phyloP scores from a whole-genome alignment of 2,888 invertebrate species.

The Drosophila eohydei region DNA sequence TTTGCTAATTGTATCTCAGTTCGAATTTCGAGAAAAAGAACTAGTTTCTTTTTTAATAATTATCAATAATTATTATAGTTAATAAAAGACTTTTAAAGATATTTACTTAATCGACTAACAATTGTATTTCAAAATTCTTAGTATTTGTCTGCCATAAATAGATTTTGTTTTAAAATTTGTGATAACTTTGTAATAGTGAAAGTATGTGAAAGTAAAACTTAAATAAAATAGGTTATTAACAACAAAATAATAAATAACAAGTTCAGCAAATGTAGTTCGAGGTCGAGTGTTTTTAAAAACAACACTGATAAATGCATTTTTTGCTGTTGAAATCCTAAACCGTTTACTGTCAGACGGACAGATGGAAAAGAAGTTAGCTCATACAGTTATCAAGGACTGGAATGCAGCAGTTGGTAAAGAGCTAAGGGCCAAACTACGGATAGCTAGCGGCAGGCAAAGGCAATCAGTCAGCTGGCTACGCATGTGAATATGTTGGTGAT shows the following conservation, averaged over 20 bases:
- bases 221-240: too few species aligned
- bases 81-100: too few species aligned
- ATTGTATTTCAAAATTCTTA: too few species aligned
- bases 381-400: slow-evolving; percentile 18
- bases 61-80: too few species aligned
- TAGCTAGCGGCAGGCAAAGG: slow-evolving; percentile 56
- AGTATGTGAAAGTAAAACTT: too few species aligned
- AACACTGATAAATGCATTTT: not conserved
- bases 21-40: not conserved
- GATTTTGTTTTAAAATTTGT: too few species aligned
- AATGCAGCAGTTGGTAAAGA: slow-evolving; percentile 24
- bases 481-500: slow-evolving; percentile 52
- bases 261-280: not conserved
- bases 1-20: not conserved
- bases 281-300: not conserved
- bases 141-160: too few species aligned
- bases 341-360: not conserved
- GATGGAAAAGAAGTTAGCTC: slow-evolving; percentile 4
- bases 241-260: not conserved
- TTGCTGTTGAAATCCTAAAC: not conserved
- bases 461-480: slow-evolving; percentile 69
- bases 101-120: too few species aligned
- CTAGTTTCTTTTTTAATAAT: too few species aligned
- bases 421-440: slow-evolving; percentile 17
- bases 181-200: too few species aligned